phyloP scores from a whole-genome alignment of 2,113 vertebrate genomes.

The Sylvietta virens region DNA sequence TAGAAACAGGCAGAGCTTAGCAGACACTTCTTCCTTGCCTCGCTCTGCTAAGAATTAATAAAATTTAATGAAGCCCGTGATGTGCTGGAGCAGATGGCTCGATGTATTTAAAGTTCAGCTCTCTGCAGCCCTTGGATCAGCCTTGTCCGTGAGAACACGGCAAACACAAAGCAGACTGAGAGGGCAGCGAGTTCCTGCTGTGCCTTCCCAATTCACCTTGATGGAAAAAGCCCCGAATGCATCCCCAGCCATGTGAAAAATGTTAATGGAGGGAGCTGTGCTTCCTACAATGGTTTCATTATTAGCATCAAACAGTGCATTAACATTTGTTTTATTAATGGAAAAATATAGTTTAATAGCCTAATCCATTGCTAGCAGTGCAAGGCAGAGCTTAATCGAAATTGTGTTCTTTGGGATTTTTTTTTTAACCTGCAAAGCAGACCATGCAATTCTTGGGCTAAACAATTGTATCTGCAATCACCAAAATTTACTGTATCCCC shows the following conservation, averaged over 20 bases:
- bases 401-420: not conserved
- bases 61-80: not conserved
- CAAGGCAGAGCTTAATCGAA: not conserved
- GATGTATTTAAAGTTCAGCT: not conserved
- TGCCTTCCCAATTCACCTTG: not conserved
- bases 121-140: not conserved
- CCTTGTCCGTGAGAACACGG: not conserved
- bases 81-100: not conserved
- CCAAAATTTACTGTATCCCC: not conserved
- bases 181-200: not conserved
- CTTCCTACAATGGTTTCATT: constrained; percentile 6
- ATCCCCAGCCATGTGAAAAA: not conserved
- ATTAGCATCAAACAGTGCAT: constrained; percentile 22
- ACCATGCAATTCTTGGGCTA: not conserved
- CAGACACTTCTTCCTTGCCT: not conserved
- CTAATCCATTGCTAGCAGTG: not conserved
- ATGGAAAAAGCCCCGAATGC: not conserved
- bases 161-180: not conserved
- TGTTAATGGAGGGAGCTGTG: not conserved
- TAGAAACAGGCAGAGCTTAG: not conserved
- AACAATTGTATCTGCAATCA: not conserved
- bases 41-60: not conserved
- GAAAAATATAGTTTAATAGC: constrained; percentile 14
- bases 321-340: constrained; percentile 47
- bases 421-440: not conserved